Base-by-base conservation (phyloP, 2,113 vertebrate species). In the Lepus americanus region DNA sequence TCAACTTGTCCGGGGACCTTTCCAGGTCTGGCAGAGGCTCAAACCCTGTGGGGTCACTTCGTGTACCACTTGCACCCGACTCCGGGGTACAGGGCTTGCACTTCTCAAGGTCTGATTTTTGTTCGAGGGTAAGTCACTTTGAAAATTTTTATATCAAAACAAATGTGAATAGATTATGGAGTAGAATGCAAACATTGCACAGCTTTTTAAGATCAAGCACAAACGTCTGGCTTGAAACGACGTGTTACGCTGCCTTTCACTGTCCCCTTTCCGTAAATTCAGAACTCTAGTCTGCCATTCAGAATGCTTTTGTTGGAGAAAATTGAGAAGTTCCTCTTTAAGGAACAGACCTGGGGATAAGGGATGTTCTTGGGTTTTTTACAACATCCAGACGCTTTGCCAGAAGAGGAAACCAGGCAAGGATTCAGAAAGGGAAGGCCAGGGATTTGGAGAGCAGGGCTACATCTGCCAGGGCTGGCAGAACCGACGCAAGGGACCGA, bases 401-500 rank as follows among this genome's bases (percentile, higher is more conserved):
- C 93, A 97, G 95, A 95, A 95, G 78, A 92, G 51, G 79, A 92
- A 96, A 84, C 36, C 36, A 94, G 53, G 87, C 87, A 63, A 85
- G 29, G 55, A 90, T 92, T 94, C 91, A 63, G 66, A 88, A 77
- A 63, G 1, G n/a, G 74, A 79, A 90, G 66, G 55, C 66, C 69
- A 77, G 79, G 89, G 88, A 67, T 80, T 83, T 31, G 70, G 86
- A 70, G 82, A 51, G 88, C 31, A 29, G 29, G 0, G 39, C 49
- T 49, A 94, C 95, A 96, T 92, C 96, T 96, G 95, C 85, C 49
- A 9, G 83, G 22, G 25, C 9, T 95, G 95, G 89, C 90, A 88
- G 53, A 79, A 33, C 64, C 3, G 2, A 61, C 17, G 63, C 16
- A 33, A 74, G 82, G 78, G 84, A 69, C 73, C 22, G 49, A 55